These are phyloP conservation scores for Betta splendens DNA, from an alignment of 2,797 vertebrate species.

Conservation along the genomic window DNA sequence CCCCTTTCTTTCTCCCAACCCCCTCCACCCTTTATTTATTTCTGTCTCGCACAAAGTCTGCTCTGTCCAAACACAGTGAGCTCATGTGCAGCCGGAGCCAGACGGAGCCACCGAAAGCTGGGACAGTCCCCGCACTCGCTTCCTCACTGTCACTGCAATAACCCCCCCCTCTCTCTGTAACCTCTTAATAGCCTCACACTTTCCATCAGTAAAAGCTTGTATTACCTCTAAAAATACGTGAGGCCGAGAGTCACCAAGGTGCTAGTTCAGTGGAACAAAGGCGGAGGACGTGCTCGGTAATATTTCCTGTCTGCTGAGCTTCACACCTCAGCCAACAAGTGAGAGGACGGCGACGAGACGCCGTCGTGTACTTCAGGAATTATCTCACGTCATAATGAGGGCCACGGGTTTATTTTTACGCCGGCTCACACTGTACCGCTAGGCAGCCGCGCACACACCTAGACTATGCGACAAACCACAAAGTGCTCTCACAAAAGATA, in stretches of 20 bases:
- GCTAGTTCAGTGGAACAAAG: conserved; percentile 60
- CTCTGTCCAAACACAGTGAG: conserved; percentile 51
- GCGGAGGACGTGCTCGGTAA: conserved; percentile 57
- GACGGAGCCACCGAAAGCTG: conserved; percentile 35
- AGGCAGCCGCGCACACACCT: not conserved
- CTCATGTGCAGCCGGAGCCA: conserved; percentile 22
- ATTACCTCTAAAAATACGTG: conserved; percentile 59
- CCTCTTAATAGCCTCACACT: conserved; percentile 54
- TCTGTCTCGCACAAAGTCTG: conserved; percentile 22
- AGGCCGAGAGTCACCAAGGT: conserved; percentile 50
- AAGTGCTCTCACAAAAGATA: too few relatives aligned
- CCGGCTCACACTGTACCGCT: too few relatives aligned
- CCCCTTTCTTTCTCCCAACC: conserved; percentile 9
- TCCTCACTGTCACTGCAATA: too few relatives aligned
- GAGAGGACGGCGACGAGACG: conserved; percentile 30
- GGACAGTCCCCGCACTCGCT: conserved; percentile 29
- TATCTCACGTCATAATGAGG: conserved; percentile 42
- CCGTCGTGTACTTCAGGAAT: conserved; percentile 30
- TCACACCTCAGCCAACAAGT: conserved; percentile 49
- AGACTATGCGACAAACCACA: too few relatives aligned
- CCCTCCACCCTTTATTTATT: conserved; percentile 22
- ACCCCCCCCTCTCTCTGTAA: conserved; percentile 27
- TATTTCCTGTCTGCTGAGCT: conserved; percentile 62
- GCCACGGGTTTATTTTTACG: too few relatives aligned
- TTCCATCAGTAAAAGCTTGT: conserved; percentile 41